Base-by-base conservation (phyloP, 2,888 invertebrate genomes). In the Chaitophorus viminalis region DNA sequence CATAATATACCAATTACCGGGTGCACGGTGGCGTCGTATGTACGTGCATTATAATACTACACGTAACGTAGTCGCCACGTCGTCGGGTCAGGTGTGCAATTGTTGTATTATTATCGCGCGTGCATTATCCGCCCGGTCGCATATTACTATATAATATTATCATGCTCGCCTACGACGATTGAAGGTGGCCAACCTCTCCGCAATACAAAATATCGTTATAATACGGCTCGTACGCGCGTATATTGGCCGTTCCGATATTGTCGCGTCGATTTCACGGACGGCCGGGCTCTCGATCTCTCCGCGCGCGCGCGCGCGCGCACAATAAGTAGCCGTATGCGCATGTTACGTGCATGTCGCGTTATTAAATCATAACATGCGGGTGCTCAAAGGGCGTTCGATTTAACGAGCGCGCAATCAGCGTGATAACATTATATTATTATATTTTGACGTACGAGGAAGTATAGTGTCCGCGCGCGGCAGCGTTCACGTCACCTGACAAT, bases 401-500 rank as follows among this genome's bases (percentile, higher is more conserved):
- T 72, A 74, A 82, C 72, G 72, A 72, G 77, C 39, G 11, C 8
- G 77, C 25, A 70, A 85, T 70, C n/a, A 74, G 29, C 78, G n/a
- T n/a, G n/a, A n/a, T n/a, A n/a, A n/a, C n/a, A n/a, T n/a, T n/a
- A n/a, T n/a, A n/a, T n/a, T n/a, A n/a, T n/a, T n/a, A n/a, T n/a
- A n/a, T n/a, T n/a, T n/a, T n/a, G n/a, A n/a, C n/a, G 39, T 39
- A 39, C 21, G 31, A 84, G 84, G 84, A 84, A 84, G 84, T n/a
- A n/a, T n/a, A n/a, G n/a, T n/a, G n/a, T 76, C 75, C 84, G 76
- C 76, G 31, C 46, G 54, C 85, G 33, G 84, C 39, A 46, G 29
- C 78, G 78, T 86, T 60, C 52, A 81, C 79, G 86, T 87, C 86
- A 87, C 86, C 86, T 87, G 86, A 87, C 86, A 87, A 87, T 87